Conservation (phyloP, 2,113 vertebrate species). For the Acanthochromis polyacanthus region DNA sequence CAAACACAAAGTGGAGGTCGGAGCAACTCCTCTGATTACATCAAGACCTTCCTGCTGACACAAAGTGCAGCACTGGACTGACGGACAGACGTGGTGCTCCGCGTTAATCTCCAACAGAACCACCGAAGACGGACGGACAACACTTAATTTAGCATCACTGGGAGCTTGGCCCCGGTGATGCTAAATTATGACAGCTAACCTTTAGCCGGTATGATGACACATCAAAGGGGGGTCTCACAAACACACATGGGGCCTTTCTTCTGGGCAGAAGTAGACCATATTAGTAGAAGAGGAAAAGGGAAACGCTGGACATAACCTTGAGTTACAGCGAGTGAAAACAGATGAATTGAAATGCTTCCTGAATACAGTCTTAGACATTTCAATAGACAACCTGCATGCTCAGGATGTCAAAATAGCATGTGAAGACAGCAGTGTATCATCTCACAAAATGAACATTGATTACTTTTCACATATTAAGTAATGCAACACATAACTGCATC, state of each 20-base stretch:
- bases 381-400: slow-evolving; percentile 47
- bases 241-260: slow-evolving; percentile 64
- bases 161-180: slow-evolving; percentile 18
- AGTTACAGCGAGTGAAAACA: slow-evolving; percentile 18
- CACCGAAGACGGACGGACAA: neutral
- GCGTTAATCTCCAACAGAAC: slow-evolving; percentile 13
- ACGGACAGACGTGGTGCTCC: neutral
- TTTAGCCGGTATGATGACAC: neutral
- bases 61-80: slow-evolving; percentile 2
- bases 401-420: slow-evolving; percentile 11
- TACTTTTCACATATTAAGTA: slow-evolving; percentile 30
- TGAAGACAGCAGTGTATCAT: slow-evolving; percentile 2
- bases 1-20: slow-evolving; percentile 24
- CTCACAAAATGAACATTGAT: slow-evolving; percentile 10
- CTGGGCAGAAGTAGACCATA: slow-evolving; percentile 62
- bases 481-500: neutral
- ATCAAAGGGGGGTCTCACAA: slow-evolving; percentile 7
- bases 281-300: slow-evolving; percentile 64
- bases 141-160: slow-evolving; percentile 31
- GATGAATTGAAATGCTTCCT: slow-evolving; percentile 49
- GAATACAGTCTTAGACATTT: slow-evolving; percentile 35
- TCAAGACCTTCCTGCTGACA: neutral
- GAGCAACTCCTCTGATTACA: neutral
- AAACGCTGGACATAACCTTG: neutral
- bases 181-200: slow-evolving; percentile 11